These are phyloP conservation scores for Dromius quadrimaculatus DNA, from an alignment of 2,888 invertebrate genomes.

Conservation along the genomic window DNA sequence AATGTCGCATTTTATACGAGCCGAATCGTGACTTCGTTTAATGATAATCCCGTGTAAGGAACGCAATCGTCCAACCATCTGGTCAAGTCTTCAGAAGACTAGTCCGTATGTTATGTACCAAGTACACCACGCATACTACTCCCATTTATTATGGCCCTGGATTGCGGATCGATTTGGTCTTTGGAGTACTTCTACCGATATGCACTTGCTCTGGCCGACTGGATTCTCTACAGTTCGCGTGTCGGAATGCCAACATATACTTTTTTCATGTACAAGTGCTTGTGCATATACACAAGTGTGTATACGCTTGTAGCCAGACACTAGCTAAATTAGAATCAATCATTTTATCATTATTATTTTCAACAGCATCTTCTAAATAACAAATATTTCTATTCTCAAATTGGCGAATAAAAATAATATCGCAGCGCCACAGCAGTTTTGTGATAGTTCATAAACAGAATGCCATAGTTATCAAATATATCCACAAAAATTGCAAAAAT, in stretches of 20 bases:
- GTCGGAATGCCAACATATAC: conserved; percentile 61
- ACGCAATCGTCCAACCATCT: conserved; percentile 58
- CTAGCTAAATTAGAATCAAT: conserved; percentile 18
- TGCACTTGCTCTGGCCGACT: conserved; percentile 56
- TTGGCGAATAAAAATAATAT: too few species aligned
- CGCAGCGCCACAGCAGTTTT: too few species aligned
- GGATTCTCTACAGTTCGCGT: conserved; percentile 59
- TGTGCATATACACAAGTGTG: conserved; percentile 43
- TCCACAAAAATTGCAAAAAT: too few species aligned
- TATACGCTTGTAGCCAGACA: conserved; percentile 18
- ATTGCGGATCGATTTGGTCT: conserved; percentile 35
- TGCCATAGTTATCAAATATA: too few species aligned
- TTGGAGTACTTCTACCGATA: neutral
- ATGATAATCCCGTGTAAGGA: conserved; percentile 60
- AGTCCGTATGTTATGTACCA: neutral
- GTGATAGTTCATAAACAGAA: too few species aligned
- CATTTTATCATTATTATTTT: conserved; percentile 41
- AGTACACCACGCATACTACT: conserved; percentile 4
- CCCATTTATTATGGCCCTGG: conserved; percentile 9
- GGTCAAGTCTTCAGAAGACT: conserved; percentile 3
- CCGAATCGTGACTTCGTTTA: conserved; percentile 62
- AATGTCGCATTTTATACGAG: conserved; percentile 62
- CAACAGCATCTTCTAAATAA: too few species aligned
- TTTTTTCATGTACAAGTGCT: conserved; percentile 56
- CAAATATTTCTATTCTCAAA: conserved; percentile 19